Percentiles rank a stretch among this genome's conserved stretches.
Evolutionary conservation across 2,888 invertebrate species (phyloP).

Genomic region (Pachydiplax longipennis): DNA sequence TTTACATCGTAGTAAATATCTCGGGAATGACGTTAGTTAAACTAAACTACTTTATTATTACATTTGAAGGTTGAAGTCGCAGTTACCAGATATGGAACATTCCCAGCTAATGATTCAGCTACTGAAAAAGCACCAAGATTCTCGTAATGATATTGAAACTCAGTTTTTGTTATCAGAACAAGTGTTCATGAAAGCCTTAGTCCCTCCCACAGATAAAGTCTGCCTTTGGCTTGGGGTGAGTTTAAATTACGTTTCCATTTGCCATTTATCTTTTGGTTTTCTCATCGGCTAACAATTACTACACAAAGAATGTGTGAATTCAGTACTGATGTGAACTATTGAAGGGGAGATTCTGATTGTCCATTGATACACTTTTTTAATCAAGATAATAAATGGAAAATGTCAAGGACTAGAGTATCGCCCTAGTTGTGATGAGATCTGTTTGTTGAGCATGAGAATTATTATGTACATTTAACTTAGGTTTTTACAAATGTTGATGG

Average conservation of each 20-base stretch:
- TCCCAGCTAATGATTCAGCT: conserved; percentile 92
- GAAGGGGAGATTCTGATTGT: too few species aligned
- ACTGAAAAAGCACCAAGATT: conserved; percentile 79
- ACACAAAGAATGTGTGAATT: too few species aligned
- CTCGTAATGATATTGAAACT: conserved; percentile 75
- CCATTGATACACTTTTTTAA: too few species aligned
- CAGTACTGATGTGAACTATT: too few species aligned
- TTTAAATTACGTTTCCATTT: too few species aligned
- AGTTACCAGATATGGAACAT: conserved; percentile 93
- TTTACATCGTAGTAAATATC: not conserved
- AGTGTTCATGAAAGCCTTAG: conserved; percentile 83
- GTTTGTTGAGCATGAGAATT: too few species aligned
- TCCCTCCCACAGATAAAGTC: conserved; percentile 90
- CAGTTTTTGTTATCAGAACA: conserved; percentile 93
- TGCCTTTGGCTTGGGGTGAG: conserved; percentile 70
- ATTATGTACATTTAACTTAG: too few species aligned
- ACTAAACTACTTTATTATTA: not conserved
- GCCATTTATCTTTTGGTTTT: not conserved
- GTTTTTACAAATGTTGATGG: too few species aligned
- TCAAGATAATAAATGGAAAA: too few species aligned
- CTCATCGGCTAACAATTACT: too few species aligned
- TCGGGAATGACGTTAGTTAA: not conserved
- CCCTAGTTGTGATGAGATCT: too few species aligned
- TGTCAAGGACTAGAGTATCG: too few species aligned
- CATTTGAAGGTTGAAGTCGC: conserved; percentile 72